These are phyloP conservation scores for Tyrophagus putrescentiae DNA, from an alignment of 1,140 invertebrate species.

Conservation along the genomic window DNA sequence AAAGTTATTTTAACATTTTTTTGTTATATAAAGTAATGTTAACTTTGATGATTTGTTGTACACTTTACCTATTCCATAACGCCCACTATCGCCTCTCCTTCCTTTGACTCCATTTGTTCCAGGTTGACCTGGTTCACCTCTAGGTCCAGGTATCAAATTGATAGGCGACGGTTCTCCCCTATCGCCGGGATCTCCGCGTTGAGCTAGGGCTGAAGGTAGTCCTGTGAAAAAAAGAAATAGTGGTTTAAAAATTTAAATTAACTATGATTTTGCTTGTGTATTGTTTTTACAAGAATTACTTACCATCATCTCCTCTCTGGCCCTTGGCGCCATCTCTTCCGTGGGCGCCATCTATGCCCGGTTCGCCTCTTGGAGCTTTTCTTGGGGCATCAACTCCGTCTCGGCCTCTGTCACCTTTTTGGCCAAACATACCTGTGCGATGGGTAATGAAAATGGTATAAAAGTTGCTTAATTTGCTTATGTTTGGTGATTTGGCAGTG, in stretches of 20 bases:
- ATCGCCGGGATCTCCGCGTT: neutral
- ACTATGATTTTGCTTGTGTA: neutral
- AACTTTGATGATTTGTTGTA: too few relatives aligned
- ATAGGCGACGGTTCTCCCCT: neutral
- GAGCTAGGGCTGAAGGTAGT: too few relatives aligned
- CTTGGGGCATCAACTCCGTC: neutral
- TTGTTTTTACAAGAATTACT: neutral
- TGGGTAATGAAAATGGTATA: too few relatives aligned
- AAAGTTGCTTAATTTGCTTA: too few relatives aligned
- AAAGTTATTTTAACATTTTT: slow-evolving; percentile 5
- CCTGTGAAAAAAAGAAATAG: neutral
- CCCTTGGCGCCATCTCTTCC: slow-evolving; percentile 29
- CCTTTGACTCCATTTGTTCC: slow-evolving; percentile 38
- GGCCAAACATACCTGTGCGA: slow-evolving; percentile 21
- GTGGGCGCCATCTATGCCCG: neutral
- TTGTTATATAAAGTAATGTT: too few relatives aligned
- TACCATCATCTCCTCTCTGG: slow-evolving; percentile 19
- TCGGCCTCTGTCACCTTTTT: slow-evolving; percentile 17
- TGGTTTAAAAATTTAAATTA: neutral
- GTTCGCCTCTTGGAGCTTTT: slow-evolving; percentile 26
- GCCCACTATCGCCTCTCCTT: too few relatives aligned
- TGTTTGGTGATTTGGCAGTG: too few relatives aligned
- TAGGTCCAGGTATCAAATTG: neutral
- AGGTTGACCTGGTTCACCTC: slow-evolving; percentile 25
- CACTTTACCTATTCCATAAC: too few relatives aligned